Evolutionary conservation across 2,113 vertebrate species (phyloP).

Genomic region (Onychostruthus taczanowskii): DNA sequence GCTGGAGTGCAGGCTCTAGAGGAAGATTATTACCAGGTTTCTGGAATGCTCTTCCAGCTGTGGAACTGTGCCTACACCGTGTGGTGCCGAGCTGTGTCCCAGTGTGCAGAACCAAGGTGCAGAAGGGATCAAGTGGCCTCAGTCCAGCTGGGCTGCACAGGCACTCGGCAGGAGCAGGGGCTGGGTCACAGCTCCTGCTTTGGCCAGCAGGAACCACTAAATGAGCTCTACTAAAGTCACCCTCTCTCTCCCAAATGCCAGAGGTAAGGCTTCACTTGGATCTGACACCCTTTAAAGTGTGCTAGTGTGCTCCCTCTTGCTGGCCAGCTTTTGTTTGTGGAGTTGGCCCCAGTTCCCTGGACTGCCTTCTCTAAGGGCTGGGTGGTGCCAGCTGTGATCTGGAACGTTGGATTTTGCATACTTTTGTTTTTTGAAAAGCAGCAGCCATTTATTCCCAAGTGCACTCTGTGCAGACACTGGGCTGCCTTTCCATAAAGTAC

Average conservation of each 20-base stretch:
- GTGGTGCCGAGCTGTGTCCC: neutral
- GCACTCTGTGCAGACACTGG: neutral
- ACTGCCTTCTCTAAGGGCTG: neutral
- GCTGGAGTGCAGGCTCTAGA: conserved; percentile 17
- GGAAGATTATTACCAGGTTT: neutral
- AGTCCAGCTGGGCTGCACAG: neutral
- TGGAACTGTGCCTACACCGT: neutral
- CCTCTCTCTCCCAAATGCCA: neutral
- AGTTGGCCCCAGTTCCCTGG: neutral
- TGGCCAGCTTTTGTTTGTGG: neutral
- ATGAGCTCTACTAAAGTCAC: neutral
- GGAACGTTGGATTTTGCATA: neutral
- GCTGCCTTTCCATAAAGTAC: neutral
- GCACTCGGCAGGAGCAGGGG: neutral
- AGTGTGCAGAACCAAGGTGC: neutral
- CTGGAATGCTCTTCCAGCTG: neutral
- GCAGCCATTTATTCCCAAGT: neutral
- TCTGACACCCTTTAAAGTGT: accelerated
- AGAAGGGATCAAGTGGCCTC: neutral
- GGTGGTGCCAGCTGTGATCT: neutral
- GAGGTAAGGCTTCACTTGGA: neutral
- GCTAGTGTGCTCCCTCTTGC: neutral
- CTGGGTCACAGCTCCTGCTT: neutral
- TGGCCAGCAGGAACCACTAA: neutral
- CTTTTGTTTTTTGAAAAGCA: neutral